phyloP scores from a whole-genome alignment of 2,113 vertebrate genomes.

The Osmerus eperlanus region DNA sequence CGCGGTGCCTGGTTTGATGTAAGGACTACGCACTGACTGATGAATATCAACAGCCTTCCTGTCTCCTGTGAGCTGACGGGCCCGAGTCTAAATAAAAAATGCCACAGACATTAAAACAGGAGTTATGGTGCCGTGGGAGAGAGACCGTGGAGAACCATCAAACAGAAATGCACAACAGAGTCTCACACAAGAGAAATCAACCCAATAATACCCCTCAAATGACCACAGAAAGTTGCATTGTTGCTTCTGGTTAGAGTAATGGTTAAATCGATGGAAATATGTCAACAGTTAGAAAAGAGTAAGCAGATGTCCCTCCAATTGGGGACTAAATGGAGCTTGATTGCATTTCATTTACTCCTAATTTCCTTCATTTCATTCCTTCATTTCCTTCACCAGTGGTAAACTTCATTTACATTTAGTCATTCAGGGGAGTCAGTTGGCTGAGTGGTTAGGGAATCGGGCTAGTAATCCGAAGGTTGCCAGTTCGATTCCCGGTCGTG shows the following conservation, averaged over 20 bases:
- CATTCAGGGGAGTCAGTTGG: no score
- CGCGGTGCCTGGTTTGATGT: slow-evolving; percentile 32
- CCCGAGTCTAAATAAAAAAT: slow-evolving; percentile 48
- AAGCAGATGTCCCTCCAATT: slow-evolving; percentile 43
- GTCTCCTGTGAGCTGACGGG: slow-evolving; percentile 36
- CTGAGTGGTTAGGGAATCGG: no score
- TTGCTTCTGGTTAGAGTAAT: slow-evolving; percentile 1
- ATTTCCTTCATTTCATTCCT: no score
- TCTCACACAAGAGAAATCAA: slow-evolving; percentile 26
- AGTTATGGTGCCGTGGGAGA: slow-evolving; percentile 45
- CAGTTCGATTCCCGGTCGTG: no score
- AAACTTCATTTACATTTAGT: no score
- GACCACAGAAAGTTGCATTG: slow-evolving; percentile 45
- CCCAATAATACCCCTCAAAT: slow-evolving; percentile 38
- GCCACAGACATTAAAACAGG: slow-evolving; percentile 44
- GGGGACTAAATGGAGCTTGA: slow-evolving; percentile 3
- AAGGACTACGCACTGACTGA: slow-evolving; percentile 47
- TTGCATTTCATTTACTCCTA: not conserved
- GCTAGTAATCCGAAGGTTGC: no score
- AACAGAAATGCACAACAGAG: not conserved
- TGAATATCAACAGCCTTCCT: slow-evolving; percentile 47
- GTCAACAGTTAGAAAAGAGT: not conserved
- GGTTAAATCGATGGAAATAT: not conserved
- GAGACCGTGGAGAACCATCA: slow-evolving; percentile 32
- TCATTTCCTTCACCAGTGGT: no score